These are phyloP conservation scores for Drosophila bipectinata DNA, from an alignment of 1,140 invertebrate genomes.

Conservation along the genomic window DNA sequence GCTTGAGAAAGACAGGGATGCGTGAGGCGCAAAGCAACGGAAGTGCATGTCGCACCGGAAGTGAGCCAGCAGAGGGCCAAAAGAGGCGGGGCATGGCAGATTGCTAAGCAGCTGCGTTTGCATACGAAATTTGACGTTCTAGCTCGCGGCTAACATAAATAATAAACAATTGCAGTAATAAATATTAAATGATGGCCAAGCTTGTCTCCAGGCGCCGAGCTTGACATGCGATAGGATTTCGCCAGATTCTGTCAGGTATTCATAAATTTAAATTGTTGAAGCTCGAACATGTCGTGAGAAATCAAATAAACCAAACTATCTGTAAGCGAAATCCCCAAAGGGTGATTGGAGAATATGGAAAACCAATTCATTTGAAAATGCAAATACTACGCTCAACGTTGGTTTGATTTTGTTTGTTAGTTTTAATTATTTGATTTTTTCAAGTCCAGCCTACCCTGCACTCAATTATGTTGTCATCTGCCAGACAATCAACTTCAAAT, in stretches of 20 bases:
- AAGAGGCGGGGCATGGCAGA: not conserved
- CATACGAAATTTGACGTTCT: conserved; percentile 66
- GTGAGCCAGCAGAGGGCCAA: conserved; percentile 22
- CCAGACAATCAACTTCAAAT: conserved; percentile 1
- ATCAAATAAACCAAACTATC: not conserved
- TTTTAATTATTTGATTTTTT: not conserved
- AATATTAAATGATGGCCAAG: conserved; percentile 61
- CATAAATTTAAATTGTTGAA: conserved; percentile 3
- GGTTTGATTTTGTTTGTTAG: not conserved
- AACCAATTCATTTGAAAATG: not conserved
- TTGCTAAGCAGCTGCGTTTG: conserved; percentile 55
- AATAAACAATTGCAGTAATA: conserved; percentile 59
- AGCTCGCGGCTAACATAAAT: conserved; percentile 62
- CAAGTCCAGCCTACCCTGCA: not conserved
- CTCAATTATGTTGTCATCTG: conserved; percentile 32
- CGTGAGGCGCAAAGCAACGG: conserved; percentile 62
- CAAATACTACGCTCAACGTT: not conserved
- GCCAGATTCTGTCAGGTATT: not conserved
- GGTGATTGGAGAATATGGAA: not conserved
- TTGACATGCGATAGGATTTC: conserved; percentile 31
- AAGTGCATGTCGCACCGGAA: conserved; percentile 78
- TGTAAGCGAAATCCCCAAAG: not conserved
- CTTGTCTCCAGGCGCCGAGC: conserved; percentile 30
- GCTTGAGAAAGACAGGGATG: conserved; percentile 43
- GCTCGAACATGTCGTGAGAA: not conserved